A percentile compares a stretch with the other conserved stretches of the same genome.
These are phyloP conservation scores for Gobionotothen gibberifrons DNA, from an alignment of 2,797 vertebrate genomes.

Conservation along the genomic window DNA sequence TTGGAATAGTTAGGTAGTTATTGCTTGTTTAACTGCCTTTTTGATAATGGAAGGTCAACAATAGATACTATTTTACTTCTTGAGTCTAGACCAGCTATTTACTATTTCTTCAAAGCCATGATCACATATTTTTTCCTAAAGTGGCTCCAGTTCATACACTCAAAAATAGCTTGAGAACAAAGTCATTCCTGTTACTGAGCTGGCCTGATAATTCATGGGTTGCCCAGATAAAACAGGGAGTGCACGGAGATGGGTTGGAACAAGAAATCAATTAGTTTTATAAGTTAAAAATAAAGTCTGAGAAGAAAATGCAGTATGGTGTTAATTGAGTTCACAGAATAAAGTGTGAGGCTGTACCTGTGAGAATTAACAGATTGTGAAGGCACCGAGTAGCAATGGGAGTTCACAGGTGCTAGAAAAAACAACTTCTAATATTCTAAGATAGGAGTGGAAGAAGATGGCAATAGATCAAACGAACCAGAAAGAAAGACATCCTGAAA, in stretches of 20 bases:
- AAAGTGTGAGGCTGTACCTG: conserved; percentile 82
- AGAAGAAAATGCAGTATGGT: conserved; percentile 73
- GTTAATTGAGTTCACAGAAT: conserved; percentile 88
- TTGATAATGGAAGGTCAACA: conserved; percentile 59
- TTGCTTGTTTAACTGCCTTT: conserved; percentile 50
- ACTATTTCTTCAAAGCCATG: conserved; percentile 27
- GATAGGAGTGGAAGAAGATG: conserved; percentile 33
- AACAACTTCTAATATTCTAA: conserved; percentile 53
- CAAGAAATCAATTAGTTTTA: conserved; percentile 81
- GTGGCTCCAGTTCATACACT: conserved; percentile 32
- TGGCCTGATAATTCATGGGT: conserved; percentile 57
- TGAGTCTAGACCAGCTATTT: conserved; percentile 19
- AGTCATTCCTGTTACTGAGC: conserved; percentile 44
- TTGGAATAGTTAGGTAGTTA: conserved; percentile 51
- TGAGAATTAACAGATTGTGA: conserved; percentile 81
- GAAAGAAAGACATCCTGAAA: conserved; percentile 24
- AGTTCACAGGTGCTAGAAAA: conserved; percentile 63
- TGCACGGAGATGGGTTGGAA: conserved; percentile 58
- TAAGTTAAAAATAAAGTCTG: conserved; percentile 84
- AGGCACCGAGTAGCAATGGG: conserved; percentile 61
- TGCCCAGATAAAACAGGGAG: conserved; percentile 55
- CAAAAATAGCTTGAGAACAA: conserved; percentile 38
- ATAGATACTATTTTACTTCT: conserved; percentile 40
- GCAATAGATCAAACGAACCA: conserved; percentile 12
- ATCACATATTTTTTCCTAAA: conserved; percentile 23